Evolutionary conservation across 2,888 invertebrate genomes (phyloP), one percentile per base, ranked within the genome.

Genomic region (Hecatera dysodea): DNA sequence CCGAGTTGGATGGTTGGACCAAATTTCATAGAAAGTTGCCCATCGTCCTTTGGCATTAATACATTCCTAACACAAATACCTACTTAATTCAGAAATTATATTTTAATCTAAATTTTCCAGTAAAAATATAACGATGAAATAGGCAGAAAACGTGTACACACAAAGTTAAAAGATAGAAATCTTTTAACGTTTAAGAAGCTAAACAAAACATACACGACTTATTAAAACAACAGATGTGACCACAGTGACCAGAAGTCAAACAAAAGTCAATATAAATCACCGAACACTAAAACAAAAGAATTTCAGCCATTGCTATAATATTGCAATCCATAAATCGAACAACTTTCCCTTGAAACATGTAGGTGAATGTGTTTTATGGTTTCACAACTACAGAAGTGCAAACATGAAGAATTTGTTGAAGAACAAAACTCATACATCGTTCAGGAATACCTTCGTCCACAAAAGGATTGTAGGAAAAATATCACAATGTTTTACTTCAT

Each of bases 261-360:
- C 29, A 15, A 67, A 33, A 67, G 12, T n/a, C 19, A 24, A n/a
- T 36, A 50, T 55, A 69, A 69, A 78, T 64, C 63, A 52, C 56
- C 0, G 11, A 9, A 9, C 53, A 55, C 36, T 22, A 27, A 64
- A 77, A 67, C 56, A 74, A 74, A 75, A 44, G 52, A 52, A 77
- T 67, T 50, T 27, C 39, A 48, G 22, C 68, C 29, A 61, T 24
- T 19, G 44, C 60, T 17, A 75, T n/a, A n/a, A n/a, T n/a, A n/a
- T 78, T 67, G 52, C 67, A 75, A 76, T 65, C 76, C 50, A 80
- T 75, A 80, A 80, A 81, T 80, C 70, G 63, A 55, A 65, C 70
- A 75, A 80, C 61, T 80, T 67, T 77, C 52, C 27, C 61, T 4
- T 17, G 62, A 67, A 19, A 67, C 44, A 65, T 44, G 29, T 59